phyloP scores from a whole-genome alignment of 2,888 invertebrate genomes.

The Sarcophaga rosellei region DNA sequence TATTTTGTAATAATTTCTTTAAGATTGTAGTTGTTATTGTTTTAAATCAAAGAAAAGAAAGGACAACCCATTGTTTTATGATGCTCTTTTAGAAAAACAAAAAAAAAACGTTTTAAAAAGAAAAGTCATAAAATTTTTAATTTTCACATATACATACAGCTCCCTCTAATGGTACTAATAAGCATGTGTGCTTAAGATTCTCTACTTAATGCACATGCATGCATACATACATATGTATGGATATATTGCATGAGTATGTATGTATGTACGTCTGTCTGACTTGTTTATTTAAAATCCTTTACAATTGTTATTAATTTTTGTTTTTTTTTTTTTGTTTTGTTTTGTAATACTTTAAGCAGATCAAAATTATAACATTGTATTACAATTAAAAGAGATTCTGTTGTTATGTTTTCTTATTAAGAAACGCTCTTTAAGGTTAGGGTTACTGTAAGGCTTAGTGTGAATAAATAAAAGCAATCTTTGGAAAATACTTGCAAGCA shows the following conservation, averaged over 20 bases:
- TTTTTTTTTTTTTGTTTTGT: not conserved
- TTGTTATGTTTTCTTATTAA: too few species aligned
- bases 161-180: not conserved
- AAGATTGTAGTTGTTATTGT: conserved; percentile 31
- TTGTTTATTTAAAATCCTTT: conserved; percentile 35
- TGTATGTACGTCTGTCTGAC: not conserved
- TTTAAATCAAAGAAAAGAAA: conserved; percentile 29
- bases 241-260: conserved; percentile 2
- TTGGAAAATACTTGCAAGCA: too few species aligned
- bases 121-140: conserved; percentile 72
- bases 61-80: conserved; percentile 74
- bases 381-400: too few species aligned
- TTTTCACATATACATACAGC: conserved; percentile 15
- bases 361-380: not conserved
- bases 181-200: too few species aligned
- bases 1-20: conserved; percentile 8
- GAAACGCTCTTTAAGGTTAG: too few species aligned
- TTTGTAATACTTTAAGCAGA: not conserved
- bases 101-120: conserved; percentile 49
- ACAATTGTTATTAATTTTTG: conserved; percentile 21
- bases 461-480: too few species aligned
- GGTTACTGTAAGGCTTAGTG: too few species aligned
- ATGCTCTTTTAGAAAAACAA: conserved; percentile 38
- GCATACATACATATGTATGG: not conserved
- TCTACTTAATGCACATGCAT: too few species aligned